Evolutionary conservation across 2,113 vertebrate genomes (phyloP), one percentile per base, ranked within the genome.

Genomic region (Xenus cinereus): DNA sequence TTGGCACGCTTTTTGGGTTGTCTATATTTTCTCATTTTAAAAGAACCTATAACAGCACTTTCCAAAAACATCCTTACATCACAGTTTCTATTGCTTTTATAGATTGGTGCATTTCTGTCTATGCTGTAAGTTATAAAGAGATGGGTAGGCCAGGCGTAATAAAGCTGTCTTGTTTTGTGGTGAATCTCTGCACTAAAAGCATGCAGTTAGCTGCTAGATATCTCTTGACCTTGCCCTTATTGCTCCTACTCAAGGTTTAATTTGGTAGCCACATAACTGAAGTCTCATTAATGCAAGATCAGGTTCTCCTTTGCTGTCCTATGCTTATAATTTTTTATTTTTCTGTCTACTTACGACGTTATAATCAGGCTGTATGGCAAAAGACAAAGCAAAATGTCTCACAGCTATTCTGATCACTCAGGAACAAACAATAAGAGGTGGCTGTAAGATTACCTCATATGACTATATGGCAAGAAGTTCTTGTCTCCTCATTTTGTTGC

Each of bases 231-330:
- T 73, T 90, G 51, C 16, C 64, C 59, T 94, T 84, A 50, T 22
- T 90, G 26, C 46, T 92, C 30, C 39, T 75, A 39, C 24, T 84
- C 76, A 92, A 78, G 51, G 68, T 81, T 81, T 93, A 89, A 95
- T 84, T 93, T 89, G 33, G 30, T 64, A 84, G 51, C 33, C 72
- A 86, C 28, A 18, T 56, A 84, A 86, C 37, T 46, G 41, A 79
- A 93, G 63, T 39, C 68, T 93, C 88, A 84, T 96, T 95, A 96
- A 97, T 93, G 92, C 64, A 84, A 63, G 72, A 84, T 71, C 90
- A 94, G 60, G 19, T 32, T 90, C 39, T 88, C 19, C 21, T 90
- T 76, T 71, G 28, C 37, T 78, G 23, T 68, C 59, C 39, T 78
- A 7, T 43, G 32, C 20, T 90, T 76, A 43, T 51, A 56, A 87